These are phyloP conservation scores for Andricus curvator DNA, from an alignment of 2,888 invertebrate genomes.

Conservation along the genomic window DNA sequence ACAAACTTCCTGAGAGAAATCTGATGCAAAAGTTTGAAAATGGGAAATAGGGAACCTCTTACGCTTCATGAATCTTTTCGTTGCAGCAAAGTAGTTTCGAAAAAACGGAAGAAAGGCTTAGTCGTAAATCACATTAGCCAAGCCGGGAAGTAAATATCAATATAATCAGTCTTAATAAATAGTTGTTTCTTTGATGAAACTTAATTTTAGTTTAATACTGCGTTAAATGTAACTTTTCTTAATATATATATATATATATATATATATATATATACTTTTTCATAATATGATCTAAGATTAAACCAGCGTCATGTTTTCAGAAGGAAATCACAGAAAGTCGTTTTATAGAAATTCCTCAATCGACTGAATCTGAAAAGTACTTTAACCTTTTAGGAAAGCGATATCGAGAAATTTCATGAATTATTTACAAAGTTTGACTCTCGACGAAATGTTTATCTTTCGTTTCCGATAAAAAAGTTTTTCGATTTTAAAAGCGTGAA, in stretches of 20 bases:
- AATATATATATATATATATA: background rate
- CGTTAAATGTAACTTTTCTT: no score
- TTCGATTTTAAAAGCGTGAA: constrained; percentile 10
- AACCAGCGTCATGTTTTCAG: background rate
- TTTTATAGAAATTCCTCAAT: constrained; percentile 5
- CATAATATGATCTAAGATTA: background rate
- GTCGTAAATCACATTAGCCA: background rate
- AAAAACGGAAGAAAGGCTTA: background rate
- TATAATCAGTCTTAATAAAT: background rate
- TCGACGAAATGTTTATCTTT: constrained; percentile 24
- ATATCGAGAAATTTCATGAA: constrained; percentile 36
- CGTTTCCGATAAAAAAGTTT: constrained; percentile 21
- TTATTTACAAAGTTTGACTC: constrained; percentile 34
- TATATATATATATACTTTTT: background rate
- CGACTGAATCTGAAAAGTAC: constrained; percentile 31
- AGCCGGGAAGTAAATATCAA: background rate
- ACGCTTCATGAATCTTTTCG: constrained; percentile 32
- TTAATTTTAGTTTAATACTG: no score
- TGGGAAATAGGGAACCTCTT: constrained; percentile 30
- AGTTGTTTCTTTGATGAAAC: background rate
- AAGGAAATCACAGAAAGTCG: background rate
- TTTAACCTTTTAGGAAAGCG: constrained; percentile 31
- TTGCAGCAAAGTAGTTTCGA: constrained; percentile 9
- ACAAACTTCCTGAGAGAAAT: constrained; percentile 11
- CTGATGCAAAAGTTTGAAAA: constrained; percentile 21